Conservation (phyloP, 2,113 vertebrate species). For the Gyps fulvus region DNA sequence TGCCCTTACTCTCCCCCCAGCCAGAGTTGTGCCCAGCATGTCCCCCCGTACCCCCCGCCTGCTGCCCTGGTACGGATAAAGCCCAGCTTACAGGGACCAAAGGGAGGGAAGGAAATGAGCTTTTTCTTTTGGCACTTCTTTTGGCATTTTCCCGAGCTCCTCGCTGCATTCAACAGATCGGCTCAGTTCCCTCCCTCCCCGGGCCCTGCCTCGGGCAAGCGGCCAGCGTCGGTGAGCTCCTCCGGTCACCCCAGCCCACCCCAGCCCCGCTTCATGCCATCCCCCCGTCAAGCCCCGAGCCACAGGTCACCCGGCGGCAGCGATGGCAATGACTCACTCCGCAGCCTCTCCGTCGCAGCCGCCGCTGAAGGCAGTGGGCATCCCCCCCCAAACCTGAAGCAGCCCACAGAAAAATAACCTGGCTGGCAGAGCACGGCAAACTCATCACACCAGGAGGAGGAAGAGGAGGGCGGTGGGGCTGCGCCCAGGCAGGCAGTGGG, state of each 20-base stretch:
- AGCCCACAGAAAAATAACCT: not conserved
- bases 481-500: not conserved
- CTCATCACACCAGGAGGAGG: not conserved
- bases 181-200: not conserved
- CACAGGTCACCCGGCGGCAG: slow-evolving; percentile 6
- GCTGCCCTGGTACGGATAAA: not conserved
- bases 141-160: not conserved
- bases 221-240: not conserved
- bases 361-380: not conserved
- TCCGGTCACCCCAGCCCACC: not conserved
- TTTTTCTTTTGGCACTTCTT: not conserved
- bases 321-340: slow-evolving; percentile 7
- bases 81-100: not conserved
- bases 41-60: not conserved
- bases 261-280: not conserved
- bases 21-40: not conserved
- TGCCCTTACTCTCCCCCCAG: fast-evolving
- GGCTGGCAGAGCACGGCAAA: slow-evolving; percentile 31
- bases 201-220: not conserved
- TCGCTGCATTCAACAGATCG: slow-evolving; percentile 22
- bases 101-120: not conserved
- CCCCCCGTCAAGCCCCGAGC: not conserved
- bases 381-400: not conserved
- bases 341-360: not conserved
- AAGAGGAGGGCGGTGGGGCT: not conserved